Evolutionary conservation across 1,140 invertebrate species (phyloP).

Genomic region (Drosophila jambulina): DNA sequence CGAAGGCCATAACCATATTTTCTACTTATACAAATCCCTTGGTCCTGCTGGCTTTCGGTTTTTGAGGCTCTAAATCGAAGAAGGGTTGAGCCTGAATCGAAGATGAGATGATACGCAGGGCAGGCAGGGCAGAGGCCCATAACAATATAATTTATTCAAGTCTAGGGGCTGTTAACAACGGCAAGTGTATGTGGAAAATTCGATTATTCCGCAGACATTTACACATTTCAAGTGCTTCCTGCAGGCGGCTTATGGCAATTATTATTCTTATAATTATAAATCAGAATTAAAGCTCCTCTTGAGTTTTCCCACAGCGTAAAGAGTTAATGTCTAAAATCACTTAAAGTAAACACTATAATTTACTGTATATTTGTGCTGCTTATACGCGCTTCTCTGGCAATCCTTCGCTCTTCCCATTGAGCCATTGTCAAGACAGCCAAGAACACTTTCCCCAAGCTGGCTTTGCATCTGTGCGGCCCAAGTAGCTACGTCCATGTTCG

Average conservation of each 20-base stretch:
- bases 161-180: background rate
- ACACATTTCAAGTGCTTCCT: background rate
- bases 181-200: background rate
- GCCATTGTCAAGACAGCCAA: background rate
- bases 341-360: background rate
- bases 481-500: slow-evolving; percentile 22
- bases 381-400: background rate
- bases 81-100: slow-evolving; percentile 28
- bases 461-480: slow-evolving; percentile 35
- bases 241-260: background rate
- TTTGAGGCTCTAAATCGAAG: slow-evolving; percentile 2
- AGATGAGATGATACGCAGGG: slow-evolving; percentile 9
- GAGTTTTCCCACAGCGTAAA: too few species aligned
- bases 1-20: slow-evolving; percentile 48
- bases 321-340: background rate
- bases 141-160: slow-evolving; percentile 24
- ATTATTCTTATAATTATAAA: too few species aligned
- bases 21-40: slow-evolving; percentile 40
- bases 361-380: background rate
- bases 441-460: slow-evolving; percentile 10
- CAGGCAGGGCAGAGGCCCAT: background rate
- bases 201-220: background rate
- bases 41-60: background rate
- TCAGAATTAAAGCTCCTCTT: too few species aligned
- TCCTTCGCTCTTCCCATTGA: background rate